Conservation (phyloP, 2,113 vertebrate genomes). For the Ellobius talpinus region DNA sequence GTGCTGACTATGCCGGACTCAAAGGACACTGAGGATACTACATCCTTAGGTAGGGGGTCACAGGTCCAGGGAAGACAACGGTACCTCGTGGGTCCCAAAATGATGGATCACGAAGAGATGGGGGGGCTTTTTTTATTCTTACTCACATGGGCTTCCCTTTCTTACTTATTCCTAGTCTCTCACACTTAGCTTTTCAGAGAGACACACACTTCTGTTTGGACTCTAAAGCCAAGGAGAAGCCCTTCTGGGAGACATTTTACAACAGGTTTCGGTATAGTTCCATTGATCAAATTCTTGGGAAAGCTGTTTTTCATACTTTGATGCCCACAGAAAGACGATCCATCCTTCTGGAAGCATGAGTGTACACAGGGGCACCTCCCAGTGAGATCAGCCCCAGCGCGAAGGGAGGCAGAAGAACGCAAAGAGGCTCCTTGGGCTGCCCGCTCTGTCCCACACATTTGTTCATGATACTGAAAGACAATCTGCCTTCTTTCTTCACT, state of each 20-base stretch:
- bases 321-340: background rate
- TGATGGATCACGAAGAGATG: background rate
- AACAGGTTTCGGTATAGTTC: background rate
- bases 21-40: background rate
- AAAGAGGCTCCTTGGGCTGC: background rate
- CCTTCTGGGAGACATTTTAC: background rate
- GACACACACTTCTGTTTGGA: background rate
- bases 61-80: background rate
- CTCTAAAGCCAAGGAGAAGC: background rate
- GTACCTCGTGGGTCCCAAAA: background rate
- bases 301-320: background rate
- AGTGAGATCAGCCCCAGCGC: background rate
- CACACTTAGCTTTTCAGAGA: background rate
- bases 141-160: background rate
- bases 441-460: background rate
- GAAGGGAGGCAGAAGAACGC: background rate
- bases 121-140: background rate
- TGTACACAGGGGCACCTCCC: background rate
- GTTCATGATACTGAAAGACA: background rate
- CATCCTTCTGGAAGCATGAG: background rate
- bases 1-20: background rate
- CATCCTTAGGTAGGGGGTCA: no score
- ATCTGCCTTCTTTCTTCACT: slow-evolving; percentile 24
- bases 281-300: background rate
- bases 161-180: background rate